Conservation (phyloP, 1,140 invertebrate genomes). For the Drosophila kohkoa region DNA sequence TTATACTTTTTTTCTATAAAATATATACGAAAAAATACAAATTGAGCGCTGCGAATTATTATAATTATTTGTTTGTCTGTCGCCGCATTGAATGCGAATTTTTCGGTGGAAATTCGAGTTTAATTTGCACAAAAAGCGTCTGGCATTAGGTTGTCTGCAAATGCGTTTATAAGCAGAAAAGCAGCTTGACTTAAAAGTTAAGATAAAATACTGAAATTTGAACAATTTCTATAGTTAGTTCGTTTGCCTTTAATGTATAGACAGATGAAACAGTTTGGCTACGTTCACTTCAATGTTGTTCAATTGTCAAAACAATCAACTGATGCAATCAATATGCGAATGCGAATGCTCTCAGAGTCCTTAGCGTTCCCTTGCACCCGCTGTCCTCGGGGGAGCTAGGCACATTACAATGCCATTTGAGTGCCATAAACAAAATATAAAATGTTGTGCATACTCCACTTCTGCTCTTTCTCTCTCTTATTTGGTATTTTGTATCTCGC, state of each 20-base stretch:
- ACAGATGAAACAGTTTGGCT: neutral
- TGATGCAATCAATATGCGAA: slow-evolving; percentile 47
- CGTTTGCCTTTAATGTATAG: neutral
- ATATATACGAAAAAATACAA: slow-evolving; percentile 10
- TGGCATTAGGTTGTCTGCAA: neutral
- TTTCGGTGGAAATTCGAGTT: neutral
- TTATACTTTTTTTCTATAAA: slow-evolving; percentile 41
- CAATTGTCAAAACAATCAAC: slow-evolving; percentile 46
- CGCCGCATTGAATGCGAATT: neutral
- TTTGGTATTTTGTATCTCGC: neutral
- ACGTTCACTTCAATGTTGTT: slow-evolving; percentile 25
- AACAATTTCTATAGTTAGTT: neutral
- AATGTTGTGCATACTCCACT: slow-evolving; percentile 41
- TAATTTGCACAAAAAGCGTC: neutral
- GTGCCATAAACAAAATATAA: slow-evolving; percentile 69
- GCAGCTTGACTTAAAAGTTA: too few species aligned
- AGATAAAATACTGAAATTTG: too few species aligned
- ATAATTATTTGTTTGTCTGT: slow-evolving; percentile 14
- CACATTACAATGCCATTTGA: slow-evolving; percentile 61
- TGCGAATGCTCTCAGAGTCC: slow-evolving; percentile 4
- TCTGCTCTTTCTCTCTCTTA: neutral
- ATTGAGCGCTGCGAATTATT: neutral
- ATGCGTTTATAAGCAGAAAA: neutral
- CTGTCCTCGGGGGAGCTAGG: neutral
- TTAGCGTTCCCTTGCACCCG: too few species aligned